These are phyloP conservation scores for Pangasianodon gigas DNA, from an alignment of 2,113 vertebrate genomes.

Conservation along the genomic window DNA sequence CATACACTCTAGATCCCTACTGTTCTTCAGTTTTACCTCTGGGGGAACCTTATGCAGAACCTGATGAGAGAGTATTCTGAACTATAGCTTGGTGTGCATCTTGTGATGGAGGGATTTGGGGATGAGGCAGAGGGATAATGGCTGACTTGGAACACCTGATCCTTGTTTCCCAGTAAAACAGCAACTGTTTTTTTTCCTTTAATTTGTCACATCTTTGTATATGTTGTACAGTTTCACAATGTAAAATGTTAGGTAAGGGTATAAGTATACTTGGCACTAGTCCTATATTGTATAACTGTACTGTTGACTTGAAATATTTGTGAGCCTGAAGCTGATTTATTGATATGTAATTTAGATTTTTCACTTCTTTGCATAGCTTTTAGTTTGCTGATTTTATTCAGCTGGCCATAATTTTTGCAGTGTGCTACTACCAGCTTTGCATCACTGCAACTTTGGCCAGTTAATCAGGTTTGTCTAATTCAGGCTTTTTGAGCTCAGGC, in stretches of 20 bases:
- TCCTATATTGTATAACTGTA: neutral
- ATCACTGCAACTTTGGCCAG: neutral
- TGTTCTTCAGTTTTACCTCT: neutral
- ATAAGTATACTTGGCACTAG: neutral
- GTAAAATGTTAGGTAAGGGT: neutral
- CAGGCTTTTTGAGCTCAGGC: neutral
- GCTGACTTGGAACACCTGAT: neutral
- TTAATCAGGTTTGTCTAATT: neutral
- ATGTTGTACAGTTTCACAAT: neutral
- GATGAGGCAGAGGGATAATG: neutral
- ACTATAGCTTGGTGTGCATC: neutral
- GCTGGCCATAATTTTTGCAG: neutral
- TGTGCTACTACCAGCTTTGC: neutral
- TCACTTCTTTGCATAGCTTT: neutral
- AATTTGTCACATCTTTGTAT: neutral
- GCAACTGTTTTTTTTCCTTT: too few species aligned
- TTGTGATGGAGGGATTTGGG: neutral
- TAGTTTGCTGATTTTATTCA: neutral
- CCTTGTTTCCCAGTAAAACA: neutral
- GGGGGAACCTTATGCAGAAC: neutral
- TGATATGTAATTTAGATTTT: neutral
- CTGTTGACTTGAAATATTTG: neutral
- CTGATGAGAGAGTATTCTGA: neutral
- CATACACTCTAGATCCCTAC: neutral
- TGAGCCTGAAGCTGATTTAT: neutral